phyloP scores from a whole-genome alignment of 2,888 invertebrate genomes.

The Lamellibrachia satsuma region DNA sequence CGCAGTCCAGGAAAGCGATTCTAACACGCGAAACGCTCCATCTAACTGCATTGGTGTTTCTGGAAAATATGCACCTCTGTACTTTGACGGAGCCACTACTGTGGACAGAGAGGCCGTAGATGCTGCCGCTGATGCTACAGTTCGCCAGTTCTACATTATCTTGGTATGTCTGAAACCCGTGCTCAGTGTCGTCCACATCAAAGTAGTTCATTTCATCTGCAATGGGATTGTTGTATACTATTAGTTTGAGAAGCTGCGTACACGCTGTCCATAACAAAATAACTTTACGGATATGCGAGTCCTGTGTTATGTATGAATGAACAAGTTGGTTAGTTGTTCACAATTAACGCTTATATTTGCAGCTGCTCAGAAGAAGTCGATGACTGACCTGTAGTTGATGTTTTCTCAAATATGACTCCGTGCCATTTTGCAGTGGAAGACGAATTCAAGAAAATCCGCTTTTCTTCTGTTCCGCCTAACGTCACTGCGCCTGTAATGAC shows the following conservation, averaged over 20 bases:
- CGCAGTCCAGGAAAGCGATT: background rate
- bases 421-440: background rate
- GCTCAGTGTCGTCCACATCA: background rate
- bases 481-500: background rate
- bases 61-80: background rate
- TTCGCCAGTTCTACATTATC: background rate
- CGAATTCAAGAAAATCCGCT: background rate
- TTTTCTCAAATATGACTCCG: constrained; percentile 23
- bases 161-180: background rate
- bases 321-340: background rate
- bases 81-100: background rate
- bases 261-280: background rate
- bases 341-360: background rate
- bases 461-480: background rate
- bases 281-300: background rate
- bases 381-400: background rate
- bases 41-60: background rate
- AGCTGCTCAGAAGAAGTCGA: background rate
- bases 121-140: background rate
- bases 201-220: constrained; percentile 1
- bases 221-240: background rate
- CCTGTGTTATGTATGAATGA: background rate
- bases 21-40: background rate
- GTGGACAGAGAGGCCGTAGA: background rate
- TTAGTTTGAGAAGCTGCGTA: background rate